Evolutionary conservation across 1,140 invertebrate species (phyloP), one percentile per base, ranked within the genome.

Genomic region (Uloborus diversus): DNA sequence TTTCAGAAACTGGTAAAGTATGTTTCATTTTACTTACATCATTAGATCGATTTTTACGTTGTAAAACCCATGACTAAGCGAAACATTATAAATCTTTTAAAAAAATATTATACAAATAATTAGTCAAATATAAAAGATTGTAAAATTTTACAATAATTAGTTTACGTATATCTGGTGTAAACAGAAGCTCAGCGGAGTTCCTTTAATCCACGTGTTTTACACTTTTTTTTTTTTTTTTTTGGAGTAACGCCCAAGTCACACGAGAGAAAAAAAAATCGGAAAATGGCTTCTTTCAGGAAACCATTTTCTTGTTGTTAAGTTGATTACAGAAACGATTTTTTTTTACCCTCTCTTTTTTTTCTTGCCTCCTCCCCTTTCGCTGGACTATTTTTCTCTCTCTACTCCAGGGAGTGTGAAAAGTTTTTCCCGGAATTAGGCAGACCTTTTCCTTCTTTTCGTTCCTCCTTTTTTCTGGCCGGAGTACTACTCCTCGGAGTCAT

Each of bases 221-320:
- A n/a, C n/a, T n/a, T n/a, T n/a, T n/a, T n/a, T n/a, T n/a, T n/a
- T n/a, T n/a, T n/a, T n/a, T n/a, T n/a, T n/a, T n/a, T n/a, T n/a
- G n/a, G n/a, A n/a, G n/a, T n/a, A n/a, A n/a, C n/a, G n/a, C n/a
- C n/a, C n/a, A n/a, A n/a, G n/a, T n/a, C n/a, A n/a, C n/a, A n/a
- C n/a, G n/a, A 23, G 17, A 35, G 27, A 51, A 75, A 62, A 64
- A 62, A 62, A 14, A 32, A 75, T 49, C 20, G 64, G 64, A 75
- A 47, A 59, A 30, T 27, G 56, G 27, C 70, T 49, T 62, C 70
- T 75, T 75, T 75, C 69, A 42, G 69, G 53, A 71, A 42, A 35
- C 59, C 42, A 75, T 75, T 75, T 62, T 75, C 70, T 71, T 71
- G 53, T 71, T 71, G 69, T 75, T 75, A 75, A 75, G 70, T 75